A percentile compares a stretch with the other conserved stretches of the same genome.
phyloP scores from a whole-genome alignment of 37 sponge, comb jelly and placozoan species.

The Oopsacas minuta region DNA sequence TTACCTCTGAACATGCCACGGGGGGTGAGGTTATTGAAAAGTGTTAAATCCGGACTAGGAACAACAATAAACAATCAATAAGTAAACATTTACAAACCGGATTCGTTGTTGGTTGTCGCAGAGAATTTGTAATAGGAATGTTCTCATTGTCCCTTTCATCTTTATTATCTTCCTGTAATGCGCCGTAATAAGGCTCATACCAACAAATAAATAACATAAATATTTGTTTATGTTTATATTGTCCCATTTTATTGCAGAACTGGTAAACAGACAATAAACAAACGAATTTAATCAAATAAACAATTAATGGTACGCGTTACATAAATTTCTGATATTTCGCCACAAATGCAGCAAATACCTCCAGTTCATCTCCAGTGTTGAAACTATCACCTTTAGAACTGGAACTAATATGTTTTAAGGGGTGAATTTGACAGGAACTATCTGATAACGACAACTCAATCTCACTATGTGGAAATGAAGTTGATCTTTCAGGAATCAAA shows the following conservation, averaged over 20 bases:
- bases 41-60: no score
- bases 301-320: no score
- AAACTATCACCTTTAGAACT: background rate
- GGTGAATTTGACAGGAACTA: constrained; percentile 13
- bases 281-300: background rate
- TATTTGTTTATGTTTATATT: no score
- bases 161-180: background rate
- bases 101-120: no score
- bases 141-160: background rate
- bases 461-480: background rate
- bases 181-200: background rate
- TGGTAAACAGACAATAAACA: no score
- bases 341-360: background rate
- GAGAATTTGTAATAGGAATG: no score
- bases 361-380: no score
- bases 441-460: background rate
- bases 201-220: background rate
- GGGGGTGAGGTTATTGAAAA: no score
- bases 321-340: background rate
- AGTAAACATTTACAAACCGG: no score
- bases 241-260: no score
- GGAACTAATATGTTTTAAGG: background rate
- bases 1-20: no score
- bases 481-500: background rate
- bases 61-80: no score